A percentile compares a stretch with the other conserved stretches of the same genome.
These are phyloP conservation scores for Passer montanus DNA, from an alignment of 2,113 vertebrate genomes.

Conservation along the genomic window DNA sequence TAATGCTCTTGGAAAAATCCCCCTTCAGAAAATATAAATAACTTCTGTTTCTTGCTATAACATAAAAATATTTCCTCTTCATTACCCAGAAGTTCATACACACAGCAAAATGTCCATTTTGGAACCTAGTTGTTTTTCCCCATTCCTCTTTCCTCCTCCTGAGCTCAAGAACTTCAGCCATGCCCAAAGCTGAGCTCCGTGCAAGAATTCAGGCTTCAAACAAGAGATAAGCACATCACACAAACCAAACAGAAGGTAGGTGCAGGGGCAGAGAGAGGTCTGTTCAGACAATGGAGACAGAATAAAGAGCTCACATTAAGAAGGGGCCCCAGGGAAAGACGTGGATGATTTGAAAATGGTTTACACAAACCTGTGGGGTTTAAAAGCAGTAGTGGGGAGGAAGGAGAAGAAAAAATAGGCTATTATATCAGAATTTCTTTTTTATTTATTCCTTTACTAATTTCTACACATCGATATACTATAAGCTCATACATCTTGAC, in stretches of 20 bases:
- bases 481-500: not conserved
- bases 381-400: not conserved
- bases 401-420: not conserved
- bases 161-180: not conserved
- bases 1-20: not conserved
- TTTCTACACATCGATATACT: not conserved
- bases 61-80: not conserved
- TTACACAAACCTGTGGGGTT: not conserved
- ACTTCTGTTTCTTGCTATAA: not conserved
- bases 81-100: not conserved
- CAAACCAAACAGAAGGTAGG: not conserved
- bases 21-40: not conserved
- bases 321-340: not conserved
- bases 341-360: not conserved
- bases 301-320: not conserved
- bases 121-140: not conserved
- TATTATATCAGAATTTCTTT: not conserved
- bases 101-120: not conserved
- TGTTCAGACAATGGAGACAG: not conserved
- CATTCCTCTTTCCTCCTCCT: not conserved
- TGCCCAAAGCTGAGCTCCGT: not conserved
- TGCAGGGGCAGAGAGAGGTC: not conserved
- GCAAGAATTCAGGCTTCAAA: not conserved
- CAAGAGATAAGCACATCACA: not conserved
- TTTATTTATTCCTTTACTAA: not conserved